Evolutionary conservation across 2,113 vertebrate genomes (phyloP).

Genomic region (Eretmochelys imbricata): DNA sequence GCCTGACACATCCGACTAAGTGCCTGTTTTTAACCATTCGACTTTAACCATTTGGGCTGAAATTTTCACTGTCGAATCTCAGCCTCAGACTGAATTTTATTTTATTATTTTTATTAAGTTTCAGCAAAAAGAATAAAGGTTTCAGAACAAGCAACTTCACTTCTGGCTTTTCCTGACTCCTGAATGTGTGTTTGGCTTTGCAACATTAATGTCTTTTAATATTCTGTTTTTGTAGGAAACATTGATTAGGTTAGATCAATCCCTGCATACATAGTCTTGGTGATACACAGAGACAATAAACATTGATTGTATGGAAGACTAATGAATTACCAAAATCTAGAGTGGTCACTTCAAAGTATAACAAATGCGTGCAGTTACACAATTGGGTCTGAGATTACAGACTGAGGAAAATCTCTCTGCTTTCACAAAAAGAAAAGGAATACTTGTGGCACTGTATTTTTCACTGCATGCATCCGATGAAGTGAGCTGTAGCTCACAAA

Average conservation of each 20-base stretch:
- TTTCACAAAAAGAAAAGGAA: background rate
- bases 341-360: background rate
- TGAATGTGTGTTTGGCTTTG: background rate
- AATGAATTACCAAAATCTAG: background rate
- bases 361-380: background rate
- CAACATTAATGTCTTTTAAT: background rate
- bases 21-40: background rate
- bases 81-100: background rate
- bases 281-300: background rate
- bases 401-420: background rate
- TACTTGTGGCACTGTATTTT: too few species aligned
- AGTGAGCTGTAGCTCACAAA: too few species aligned
- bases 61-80: background rate
- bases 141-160: background rate
- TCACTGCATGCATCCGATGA: too few species aligned
- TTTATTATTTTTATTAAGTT: background rate
- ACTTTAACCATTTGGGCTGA: background rate
- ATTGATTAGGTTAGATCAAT: background rate
- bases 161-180: background rate
- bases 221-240: background rate
- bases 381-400: background rate
- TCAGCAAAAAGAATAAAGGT: background rate
- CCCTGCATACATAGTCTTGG: background rate
- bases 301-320: background rate
- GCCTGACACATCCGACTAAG: background rate